Evolutionary conservation across 2,888 invertebrate genomes (phyloP).

Genomic region (Hofmannophila pseudospretella): DNA sequence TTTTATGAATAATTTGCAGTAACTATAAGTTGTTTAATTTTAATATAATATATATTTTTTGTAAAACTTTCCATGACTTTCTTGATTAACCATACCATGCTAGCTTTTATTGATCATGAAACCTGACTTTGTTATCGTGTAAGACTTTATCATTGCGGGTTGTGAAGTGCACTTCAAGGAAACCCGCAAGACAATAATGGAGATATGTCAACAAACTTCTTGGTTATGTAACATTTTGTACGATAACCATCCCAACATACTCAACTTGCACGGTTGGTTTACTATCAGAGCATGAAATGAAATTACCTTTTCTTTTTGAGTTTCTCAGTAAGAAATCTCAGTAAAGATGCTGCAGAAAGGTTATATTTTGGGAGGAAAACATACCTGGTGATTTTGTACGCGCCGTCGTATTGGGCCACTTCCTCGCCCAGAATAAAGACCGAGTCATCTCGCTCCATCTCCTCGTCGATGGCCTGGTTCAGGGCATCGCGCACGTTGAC

Average conservation of each 20-base stretch:
- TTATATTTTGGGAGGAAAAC: slow-evolving; percentile 8
- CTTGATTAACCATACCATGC: too few relatives aligned
- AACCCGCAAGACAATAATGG: slow-evolving; percentile 16
- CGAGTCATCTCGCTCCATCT: slow-evolving; percentile 94
- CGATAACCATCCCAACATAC: background rate
- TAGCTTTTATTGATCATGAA: too few relatives aligned
- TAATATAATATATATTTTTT: too few relatives aligned
- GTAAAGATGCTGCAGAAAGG: background rate
- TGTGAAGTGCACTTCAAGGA: background rate
- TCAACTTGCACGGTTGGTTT: background rate
- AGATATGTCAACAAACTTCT: slow-evolving; percentile 42
- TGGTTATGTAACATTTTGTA: slow-evolving; percentile 51
- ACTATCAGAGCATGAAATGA: background rate
- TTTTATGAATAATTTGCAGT: too few relatives aligned
- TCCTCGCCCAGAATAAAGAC: slow-evolving; percentile 97
- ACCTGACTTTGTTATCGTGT: background rate
- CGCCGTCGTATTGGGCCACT: slow-evolving; percentile 99
- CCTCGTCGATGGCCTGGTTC: slow-evolving; percentile 97
- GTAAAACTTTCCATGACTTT: too few relatives aligned
- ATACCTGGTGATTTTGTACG: slow-evolving; percentile 92
- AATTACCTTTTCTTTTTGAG: background rate
- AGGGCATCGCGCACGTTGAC: slow-evolving; percentile 98
- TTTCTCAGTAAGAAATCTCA: background rate
- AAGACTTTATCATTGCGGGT: background rate
- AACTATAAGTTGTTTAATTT: too few relatives aligned